A percentile compares a stretch with the other conserved stretches of the same genome.
Conservation (phyloP, 2,113 vertebrate species). For the Strix uralensis region DNA sequence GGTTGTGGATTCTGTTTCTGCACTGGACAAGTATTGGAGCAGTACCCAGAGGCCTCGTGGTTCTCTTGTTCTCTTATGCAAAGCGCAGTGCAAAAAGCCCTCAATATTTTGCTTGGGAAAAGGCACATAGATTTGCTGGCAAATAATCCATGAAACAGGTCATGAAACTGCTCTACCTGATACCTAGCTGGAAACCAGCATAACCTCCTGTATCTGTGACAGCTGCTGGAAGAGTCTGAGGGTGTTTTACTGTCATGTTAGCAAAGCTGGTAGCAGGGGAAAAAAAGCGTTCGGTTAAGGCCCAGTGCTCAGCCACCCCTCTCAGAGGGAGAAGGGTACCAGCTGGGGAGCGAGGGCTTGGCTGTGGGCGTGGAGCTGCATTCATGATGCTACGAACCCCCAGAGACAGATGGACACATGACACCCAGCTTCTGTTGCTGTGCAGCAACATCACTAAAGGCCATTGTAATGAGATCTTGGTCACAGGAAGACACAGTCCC, state of each 20-base stretch:
- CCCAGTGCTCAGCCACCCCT: neutral
- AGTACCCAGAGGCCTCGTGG: neutral
- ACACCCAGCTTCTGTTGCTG: neutral
- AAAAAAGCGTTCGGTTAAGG: neutral
- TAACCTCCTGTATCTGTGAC: neutral
- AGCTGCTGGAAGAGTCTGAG: neutral
- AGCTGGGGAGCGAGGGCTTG: neutral
- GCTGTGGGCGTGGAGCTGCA: neutral
- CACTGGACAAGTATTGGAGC: neutral
- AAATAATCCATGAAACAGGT: neutral
- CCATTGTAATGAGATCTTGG: neutral
- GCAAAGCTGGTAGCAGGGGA: neutral
- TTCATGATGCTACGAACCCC: neutral
- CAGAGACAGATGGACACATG: neutral
- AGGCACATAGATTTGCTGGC: neutral
- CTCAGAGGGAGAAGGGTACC: neutral
- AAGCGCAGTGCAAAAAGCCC: neutral
- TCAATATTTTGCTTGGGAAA: neutral
- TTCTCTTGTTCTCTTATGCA: neutral
- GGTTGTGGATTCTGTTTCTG: neutral
- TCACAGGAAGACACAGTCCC: neutral
- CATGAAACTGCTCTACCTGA: neutral
- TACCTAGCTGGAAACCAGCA: neutral
- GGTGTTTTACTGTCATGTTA: neutral
- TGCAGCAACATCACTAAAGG: neutral